A percentile compares a stretch with the other conserved stretches of the same genome.
Conservation (phyloP, 1,140 invertebrate species). For the Penaeus japonicus region DNA sequence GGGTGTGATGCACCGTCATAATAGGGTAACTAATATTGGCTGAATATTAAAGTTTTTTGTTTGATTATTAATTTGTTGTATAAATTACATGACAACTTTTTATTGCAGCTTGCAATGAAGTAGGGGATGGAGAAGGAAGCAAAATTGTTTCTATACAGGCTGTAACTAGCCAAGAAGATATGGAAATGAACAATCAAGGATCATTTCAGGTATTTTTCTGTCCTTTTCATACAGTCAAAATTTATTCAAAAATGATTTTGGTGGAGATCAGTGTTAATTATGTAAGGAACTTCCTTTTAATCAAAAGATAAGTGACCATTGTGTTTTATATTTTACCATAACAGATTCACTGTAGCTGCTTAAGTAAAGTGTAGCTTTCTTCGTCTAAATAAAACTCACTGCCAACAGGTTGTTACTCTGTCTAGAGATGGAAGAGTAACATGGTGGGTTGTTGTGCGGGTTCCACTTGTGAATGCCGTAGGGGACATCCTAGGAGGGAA, state of each 20-base stretch:
- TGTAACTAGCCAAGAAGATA: slow-evolving; percentile 28
- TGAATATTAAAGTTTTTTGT: no score
- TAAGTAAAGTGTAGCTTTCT: no score
- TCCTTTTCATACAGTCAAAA: neutral
- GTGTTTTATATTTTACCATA: no score
- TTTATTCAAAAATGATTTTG: neutral
- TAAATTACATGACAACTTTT: no score
- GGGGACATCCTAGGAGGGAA: neutral
- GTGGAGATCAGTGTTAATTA: neutral
- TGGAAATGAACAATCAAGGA: slow-evolving; percentile 13
- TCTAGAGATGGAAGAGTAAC: slow-evolving; percentile 41
- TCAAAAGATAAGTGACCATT: no score
- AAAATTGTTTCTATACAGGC: slow-evolving; percentile 38
- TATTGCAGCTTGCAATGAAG: slow-evolving; percentile 37
- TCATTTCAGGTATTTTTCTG: slow-evolving; percentile 35
- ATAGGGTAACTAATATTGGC: no score
- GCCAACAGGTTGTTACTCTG: slow-evolving; percentile 52
- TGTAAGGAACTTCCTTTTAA: no score
- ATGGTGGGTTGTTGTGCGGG: slow-evolving; percentile 57
- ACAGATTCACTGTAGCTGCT: no score
- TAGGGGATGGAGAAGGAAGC: slow-evolving; percentile 30
- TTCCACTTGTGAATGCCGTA: slow-evolving; percentile 1
- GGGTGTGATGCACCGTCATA: no score
- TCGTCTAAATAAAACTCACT: neutral
- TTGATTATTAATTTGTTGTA: no score